Evolutionary conservation across 2,888 invertebrate genomes (phyloP), one percentile per base, ranked within the genome.

Genomic region (Trypoxylon attenuatum): DNA sequence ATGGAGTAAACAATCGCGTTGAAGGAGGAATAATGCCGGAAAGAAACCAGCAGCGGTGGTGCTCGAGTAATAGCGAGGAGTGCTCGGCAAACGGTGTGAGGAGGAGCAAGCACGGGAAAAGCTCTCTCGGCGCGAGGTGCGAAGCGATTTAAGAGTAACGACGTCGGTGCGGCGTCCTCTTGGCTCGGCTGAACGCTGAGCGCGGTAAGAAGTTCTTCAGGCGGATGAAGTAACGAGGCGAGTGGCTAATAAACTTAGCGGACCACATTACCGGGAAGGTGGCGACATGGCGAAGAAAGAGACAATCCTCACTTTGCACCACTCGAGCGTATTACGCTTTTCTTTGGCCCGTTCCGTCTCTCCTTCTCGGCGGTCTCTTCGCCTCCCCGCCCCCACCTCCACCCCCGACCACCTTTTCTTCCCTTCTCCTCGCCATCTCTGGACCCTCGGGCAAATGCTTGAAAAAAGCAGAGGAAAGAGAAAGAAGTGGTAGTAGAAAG

Each of bases 311-410:
- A 65, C 57, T 54, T 69, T 65, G 58, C 47, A 27, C 51, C 61
- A 76, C 76, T 76, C 71, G 61, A 71, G 64, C 53, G 56, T 67
- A 67, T 76, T 73, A 69, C 62, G 68, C 47, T 66, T 71, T 75
- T 67, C 62, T 72, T 75, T 61, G 42, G 53, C 61, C 23, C 16
- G 47, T 18, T 41, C 25, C 29, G 49, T 27, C 41, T 39, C 49
- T 25, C 22, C 18, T 42, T 23, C 23, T 21, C 15, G 5, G 13
- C 4, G 10, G 6, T 15, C 21, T 52, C 25, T 54, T 23, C 49
- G 39, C 49, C 19, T 25, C n/a, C 3, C n/a, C n/a, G n/a, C n/a
- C n/a, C n/a, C n/a, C n/a, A n/a, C n/a, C n/a, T n/a, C n/a, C n/a
- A n/a, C n/a, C n/a, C n/a, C n/a, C n/a, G n/a, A n/a, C n/a, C n/a